Conservation (phyloP, 1,140 invertebrate species). For the Lepidurus packardi region DNA sequence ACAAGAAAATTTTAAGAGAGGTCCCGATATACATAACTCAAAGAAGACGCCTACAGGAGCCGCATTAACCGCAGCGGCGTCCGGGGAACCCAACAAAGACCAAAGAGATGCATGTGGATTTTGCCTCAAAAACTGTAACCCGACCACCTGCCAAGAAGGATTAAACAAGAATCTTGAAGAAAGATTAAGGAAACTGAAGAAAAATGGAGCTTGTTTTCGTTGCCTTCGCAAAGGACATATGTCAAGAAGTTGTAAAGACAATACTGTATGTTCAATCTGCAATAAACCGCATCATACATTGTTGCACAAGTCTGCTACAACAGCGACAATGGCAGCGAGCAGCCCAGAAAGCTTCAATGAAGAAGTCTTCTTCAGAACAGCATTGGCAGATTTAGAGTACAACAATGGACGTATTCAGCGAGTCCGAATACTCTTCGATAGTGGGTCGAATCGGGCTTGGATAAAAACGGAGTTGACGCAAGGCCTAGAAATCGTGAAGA, state of each 20-base stretch:
- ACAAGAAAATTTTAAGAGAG: background rate
- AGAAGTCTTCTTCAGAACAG: background rate
- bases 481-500: background rate
- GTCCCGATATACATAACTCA: background rate
- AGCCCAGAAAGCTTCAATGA: background rate
- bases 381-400: background rate
- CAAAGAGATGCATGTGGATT: background rate
- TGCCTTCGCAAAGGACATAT: background rate
- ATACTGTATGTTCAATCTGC: background rate
- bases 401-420: background rate
- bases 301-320: background rate
- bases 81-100: background rate
- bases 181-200: background rate
- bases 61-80: background rate
- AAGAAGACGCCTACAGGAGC: background rate
- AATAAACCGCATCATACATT: background rate
- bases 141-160: background rate
- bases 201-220: background rate
- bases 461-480: background rate
- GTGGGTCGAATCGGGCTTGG: background rate
- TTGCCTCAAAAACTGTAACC: background rate
- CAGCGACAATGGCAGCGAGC: background rate
- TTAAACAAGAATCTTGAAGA: background rate
- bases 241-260: background rate
- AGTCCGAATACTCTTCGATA: background rate